Base-by-base conservation (phyloP, 2,113 vertebrate species). In the Heterotilapia buettikoferi region DNA sequence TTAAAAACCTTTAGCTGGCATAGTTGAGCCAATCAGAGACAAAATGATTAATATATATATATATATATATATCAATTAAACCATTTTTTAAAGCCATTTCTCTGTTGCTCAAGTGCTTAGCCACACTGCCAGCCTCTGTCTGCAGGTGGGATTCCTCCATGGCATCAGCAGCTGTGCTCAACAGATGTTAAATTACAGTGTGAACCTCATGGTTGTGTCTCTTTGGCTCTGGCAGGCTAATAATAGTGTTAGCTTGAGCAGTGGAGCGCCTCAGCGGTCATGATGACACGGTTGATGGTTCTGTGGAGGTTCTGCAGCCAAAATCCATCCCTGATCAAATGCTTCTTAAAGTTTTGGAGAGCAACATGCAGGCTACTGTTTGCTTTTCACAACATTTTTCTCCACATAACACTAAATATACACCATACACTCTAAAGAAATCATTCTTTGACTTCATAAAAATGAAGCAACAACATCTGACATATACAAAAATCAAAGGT, bases 171-270 rank as follows among this genome's bases (percentile, higher is more conserved):
- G 92, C 94, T 94, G 94, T 82, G 89, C 82, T 93, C 80, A 87
- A 88, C 96, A 96, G 95, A 96, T 96, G 95, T 93, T 96, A 96
- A 95, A 95, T 95, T 95, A 95, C 85, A 94, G 96, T 90, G 91
- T 87, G 89, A 86, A 85, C 86, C 91, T 88, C 86, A 79, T 89
- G 91, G 87, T 84, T 38, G 81, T 88, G 80, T 93, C 85, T 78
- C 90, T 89, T 87, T 26, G 73, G 85, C 86, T 90, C 92, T 90
- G 93, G 86, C 93, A 90, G 90, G 86, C 93, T 96, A 96, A 96
- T 94, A 94, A 95, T 95, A 95, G 93, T 71, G 13, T 76, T 89
- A 86, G 86, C 13, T 56, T 50, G 88, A 88, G 93, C 84, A n/a
- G 86, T 36, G 87, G 78, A 94, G 68, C 83, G 87, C 86, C 90